Conservation (phyloP, 2,113 vertebrate species). For the Coptodon bakossiorum region DNA sequence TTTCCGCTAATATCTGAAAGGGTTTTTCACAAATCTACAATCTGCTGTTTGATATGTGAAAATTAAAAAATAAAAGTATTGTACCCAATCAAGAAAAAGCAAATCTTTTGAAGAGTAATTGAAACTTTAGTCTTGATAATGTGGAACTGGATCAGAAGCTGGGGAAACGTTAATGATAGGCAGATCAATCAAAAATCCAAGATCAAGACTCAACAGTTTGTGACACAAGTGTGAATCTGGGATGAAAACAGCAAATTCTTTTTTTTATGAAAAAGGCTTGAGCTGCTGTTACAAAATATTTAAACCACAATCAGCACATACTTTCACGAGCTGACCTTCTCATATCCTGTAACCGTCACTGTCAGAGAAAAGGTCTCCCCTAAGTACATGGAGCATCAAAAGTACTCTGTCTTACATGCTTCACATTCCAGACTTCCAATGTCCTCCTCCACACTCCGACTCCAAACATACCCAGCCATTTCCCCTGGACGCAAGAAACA, state of each 20-base stretch:
- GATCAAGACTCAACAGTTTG: background rate
- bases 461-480: conserved; percentile 1
- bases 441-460: background rate
- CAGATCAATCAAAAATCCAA: background rate
- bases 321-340: conserved; percentile 29
- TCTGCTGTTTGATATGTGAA: background rate
- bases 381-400: conserved; percentile 4
- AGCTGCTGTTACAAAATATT: background rate
- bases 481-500: background rate
- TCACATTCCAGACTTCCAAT: conserved; percentile 41
- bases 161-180: background rate
- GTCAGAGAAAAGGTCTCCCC: conserved; percentile 33
- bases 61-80: background rate
- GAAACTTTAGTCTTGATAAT: background rate
- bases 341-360: conserved; percentile 25
- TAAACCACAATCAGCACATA: background rate
- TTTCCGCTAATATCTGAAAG: background rate
- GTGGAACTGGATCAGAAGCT: background rate
- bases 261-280: background rate
- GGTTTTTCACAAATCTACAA: background rate
- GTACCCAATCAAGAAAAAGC: background rate
- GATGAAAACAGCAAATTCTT: background rate
- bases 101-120: background rate
- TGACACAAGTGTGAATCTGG: background rate
- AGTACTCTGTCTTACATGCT: conserved; percentile 9